A percentile compares a stretch with the other conserved stretches of the same genome.
Evolutionary conservation across 2,888 invertebrate species (phyloP).

Genomic region (Ormia ochracea): DNA sequence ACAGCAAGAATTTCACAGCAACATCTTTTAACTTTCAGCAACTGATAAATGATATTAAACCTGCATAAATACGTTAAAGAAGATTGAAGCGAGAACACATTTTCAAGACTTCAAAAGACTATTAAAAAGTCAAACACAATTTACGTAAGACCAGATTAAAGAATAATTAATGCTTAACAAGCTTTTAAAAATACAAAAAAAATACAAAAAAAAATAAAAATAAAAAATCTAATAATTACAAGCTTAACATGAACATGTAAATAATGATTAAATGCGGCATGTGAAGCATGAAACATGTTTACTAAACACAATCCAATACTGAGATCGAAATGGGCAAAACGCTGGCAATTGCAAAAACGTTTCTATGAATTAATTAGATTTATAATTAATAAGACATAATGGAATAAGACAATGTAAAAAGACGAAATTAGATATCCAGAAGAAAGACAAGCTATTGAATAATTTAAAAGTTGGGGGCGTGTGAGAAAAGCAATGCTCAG

Average conservation of each 20-base stretch:
- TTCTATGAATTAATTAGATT: background rate
- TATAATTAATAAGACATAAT: background rate
- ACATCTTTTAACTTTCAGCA: background rate
- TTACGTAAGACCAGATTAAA: slow-evolving; percentile 27
- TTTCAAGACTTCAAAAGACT: slow-evolving; percentile 1
- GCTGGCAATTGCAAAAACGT: background rate
- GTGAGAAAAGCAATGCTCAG: slow-evolving; percentile 3
- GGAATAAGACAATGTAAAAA: background rate
- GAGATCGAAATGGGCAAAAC: background rate
- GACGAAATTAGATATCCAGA: background rate
- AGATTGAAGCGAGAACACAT: background rate
- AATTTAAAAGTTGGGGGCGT: slow-evolving; percentile 17
- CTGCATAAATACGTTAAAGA: slow-evolving; percentile 11
- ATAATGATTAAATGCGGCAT: slow-evolving; percentile 28
- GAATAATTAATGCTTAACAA: slow-evolving; percentile 18
- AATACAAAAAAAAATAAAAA: no score
- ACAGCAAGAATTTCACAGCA: slow-evolving; percentile 5
- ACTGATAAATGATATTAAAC: slow-evolving; percentile 31
- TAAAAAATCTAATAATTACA: slow-evolving; percentile 4
- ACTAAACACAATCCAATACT: background rate
- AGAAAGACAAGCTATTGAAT: background rate
- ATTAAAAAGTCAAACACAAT: slow-evolving; percentile 35
- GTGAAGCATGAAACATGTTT: slow-evolving; percentile 5
- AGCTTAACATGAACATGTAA: slow-evolving; percentile 40
- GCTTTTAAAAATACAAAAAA: background rate